Evolutionary conservation across 2,113 vertebrate genomes (phyloP), one percentile per base, ranked within the genome.

Genomic region (Pluvianellus socialis): DNA sequence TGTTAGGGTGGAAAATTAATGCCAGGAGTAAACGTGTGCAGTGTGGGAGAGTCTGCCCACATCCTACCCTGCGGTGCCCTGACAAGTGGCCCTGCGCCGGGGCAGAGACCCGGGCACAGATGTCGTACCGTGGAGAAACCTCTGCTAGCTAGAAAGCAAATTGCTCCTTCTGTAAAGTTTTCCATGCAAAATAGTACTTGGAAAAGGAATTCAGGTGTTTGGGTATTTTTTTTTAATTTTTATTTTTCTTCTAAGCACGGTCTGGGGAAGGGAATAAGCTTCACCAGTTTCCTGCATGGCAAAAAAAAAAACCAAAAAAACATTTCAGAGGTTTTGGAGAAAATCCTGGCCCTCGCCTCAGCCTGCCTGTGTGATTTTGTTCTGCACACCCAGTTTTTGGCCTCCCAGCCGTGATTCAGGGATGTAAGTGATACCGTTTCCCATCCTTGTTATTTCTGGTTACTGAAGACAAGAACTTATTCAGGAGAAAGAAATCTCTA

Each of bases 81-180:
- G 14, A 4, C 6, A 8, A 12, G 15, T 9, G 28, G 9, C 70
- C 40, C 45, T 2, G 1, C 8, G 4, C 56, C 2, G 5, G 35
- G 55, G 38, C 47, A 28, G 24, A 10, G 47, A 40, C 49, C 53
- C 4, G 1, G 1, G 38, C 63, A 5, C 24, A 32, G 40, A 13
- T 4, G 0, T 10, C 8, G 4, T 7, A 14, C 27, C 12, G 26
- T 44, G 7, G 18, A 28, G 79, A 27, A 83, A 50, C 44, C n/a
- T 33, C 18, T 3, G 12, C 62, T 21, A 45, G 28, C 45, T 2
- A 10, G 0, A 40, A 8, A 70, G 50, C 5, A 70, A 47, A 21
- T 1, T 33, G 26, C 44, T 47, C 65, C 35, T 55, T 74, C 49
- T 50, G 18, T 10, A 17, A 28, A n/a, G 35, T 32, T 93, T 77